Conservation (phyloP, 2,797 vertebrate species). For the Distichodus sexfasciatus region DNA sequence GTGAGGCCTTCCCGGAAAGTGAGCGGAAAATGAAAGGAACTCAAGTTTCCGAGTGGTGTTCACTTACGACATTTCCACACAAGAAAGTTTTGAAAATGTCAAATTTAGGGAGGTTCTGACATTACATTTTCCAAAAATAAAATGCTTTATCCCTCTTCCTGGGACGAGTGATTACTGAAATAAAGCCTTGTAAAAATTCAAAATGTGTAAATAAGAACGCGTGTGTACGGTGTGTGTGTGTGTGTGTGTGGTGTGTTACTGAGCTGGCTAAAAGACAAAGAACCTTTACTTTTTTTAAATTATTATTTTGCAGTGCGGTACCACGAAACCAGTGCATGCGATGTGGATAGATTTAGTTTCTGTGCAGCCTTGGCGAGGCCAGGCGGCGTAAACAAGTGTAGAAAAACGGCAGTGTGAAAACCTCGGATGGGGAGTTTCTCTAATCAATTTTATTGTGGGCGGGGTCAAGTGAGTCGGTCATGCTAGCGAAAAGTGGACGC, state of each 20-base stretch:
- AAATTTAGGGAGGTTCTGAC: no score
- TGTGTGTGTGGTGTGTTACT: no score
- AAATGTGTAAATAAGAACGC: no score
- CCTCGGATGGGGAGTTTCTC: no score
- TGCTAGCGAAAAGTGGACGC: background rate
- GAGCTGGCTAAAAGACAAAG: background rate
- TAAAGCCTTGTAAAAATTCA: no score
- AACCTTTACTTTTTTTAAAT: no score
- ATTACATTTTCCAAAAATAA: no score
- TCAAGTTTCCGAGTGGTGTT: background rate
- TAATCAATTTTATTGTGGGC: no score
- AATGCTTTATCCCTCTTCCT: no score
- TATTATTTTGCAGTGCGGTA: background rate
- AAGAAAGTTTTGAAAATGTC: no score
- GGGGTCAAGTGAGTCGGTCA: constrained; percentile 5
- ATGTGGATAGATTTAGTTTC: background rate
- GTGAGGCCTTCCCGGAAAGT: background rate
- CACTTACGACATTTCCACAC: constrained; percentile 14
- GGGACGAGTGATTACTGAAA: no score
- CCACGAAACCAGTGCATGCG: constrained; percentile 2
- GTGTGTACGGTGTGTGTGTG: background rate
- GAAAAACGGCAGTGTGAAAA: no score
- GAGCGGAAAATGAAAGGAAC: background rate
- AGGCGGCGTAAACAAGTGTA: background rate
- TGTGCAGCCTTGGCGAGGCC: constrained; percentile 15